A percentile compares a stretch with the other conserved stretches of the same genome.
Conservation (phyloP, 2,888 invertebrate genomes). For the Volucella zonaria region DNA sequence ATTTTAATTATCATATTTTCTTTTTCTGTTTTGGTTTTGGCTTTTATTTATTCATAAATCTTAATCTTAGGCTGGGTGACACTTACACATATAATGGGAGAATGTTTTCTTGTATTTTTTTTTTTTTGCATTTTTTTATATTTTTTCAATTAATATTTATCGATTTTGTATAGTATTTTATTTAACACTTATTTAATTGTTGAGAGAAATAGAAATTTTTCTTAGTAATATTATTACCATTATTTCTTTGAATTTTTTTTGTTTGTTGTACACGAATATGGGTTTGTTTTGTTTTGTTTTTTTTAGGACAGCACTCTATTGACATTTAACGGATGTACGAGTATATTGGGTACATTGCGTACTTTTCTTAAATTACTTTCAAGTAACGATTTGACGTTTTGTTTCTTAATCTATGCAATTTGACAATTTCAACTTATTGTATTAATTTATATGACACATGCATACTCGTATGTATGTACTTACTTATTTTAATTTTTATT, state of each 20-base stretch:
- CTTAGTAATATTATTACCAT: not conserved
- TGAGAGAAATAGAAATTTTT: not conserved
- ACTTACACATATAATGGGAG: constrained; percentile 41
- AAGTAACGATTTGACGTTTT: not conserved
- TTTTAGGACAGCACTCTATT: not conserved
- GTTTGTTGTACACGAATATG: not conserved
- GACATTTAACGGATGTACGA: constrained; percentile 10
- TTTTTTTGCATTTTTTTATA: not conserved
- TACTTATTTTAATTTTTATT: too few relatives aligned
- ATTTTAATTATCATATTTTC: constrained; percentile 1
- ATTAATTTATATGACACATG: too few relatives aligned
- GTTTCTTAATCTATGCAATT: too few relatives aligned
- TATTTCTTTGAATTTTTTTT: not conserved
- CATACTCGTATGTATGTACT: too few relatives aligned
- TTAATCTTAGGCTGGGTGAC: constrained; percentile 52
- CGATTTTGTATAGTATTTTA: not conserved
- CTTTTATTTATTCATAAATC: constrained; percentile 2
- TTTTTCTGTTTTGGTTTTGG: constrained; percentile 3
- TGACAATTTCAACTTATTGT: too few relatives aligned
- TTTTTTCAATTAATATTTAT: not conserved
- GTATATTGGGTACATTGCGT: not conserved
- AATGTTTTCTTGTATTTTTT: not conserved
- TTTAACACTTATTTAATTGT: constrained; percentile 23
- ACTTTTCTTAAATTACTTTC: not conserved
- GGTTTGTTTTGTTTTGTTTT: constrained; percentile 12